Evolutionary conservation across 2,888 invertebrate genomes (phyloP).

Genomic region (Chloromyia formosa): DNA sequence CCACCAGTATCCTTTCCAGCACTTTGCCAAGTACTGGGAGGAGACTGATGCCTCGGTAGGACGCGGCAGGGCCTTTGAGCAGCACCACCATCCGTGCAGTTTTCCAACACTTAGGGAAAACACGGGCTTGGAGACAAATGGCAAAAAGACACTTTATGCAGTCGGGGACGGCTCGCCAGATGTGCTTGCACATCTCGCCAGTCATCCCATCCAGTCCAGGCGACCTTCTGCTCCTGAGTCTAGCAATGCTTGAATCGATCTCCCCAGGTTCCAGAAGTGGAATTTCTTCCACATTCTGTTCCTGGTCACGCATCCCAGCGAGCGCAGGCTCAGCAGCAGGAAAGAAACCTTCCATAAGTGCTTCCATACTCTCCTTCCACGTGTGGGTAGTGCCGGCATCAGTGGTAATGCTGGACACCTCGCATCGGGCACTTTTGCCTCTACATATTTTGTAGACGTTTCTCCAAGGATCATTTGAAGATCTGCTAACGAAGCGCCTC

Average conservation of each 20-base stretch:
- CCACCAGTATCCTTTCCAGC: neutral
- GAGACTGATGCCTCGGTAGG: neutral
- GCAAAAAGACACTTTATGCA: neutral
- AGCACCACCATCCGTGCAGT: no score
- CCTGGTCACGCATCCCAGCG: neutral
- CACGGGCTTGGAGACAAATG: neutral
- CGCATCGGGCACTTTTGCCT: neutral
- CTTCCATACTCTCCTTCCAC: neutral
- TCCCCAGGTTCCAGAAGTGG: neutral
- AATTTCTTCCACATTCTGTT: neutral
- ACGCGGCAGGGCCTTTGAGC: neutral
- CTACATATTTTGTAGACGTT: no score
- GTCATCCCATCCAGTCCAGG: conserved; percentile 14
- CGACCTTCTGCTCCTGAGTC: neutral
- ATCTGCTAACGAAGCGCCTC: neutral
- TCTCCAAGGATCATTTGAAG: neutral
- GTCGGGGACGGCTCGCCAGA: conserved; percentile 8
- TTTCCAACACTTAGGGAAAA: no score
- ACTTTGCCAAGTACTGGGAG: no score
- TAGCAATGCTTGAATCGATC: neutral
- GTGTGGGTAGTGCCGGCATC: neutral
- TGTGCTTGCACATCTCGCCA: conserved; percentile 6
- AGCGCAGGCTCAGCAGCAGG: neutral
- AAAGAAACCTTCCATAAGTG: neutral
- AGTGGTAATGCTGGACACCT: neutral